Percentiles rank a stretch among this genome's conserved stretches.
phyloP scores from a whole-genome alignment of 2,113 vertebrate species.

The Eretmodus cyanostictus region DNA sequence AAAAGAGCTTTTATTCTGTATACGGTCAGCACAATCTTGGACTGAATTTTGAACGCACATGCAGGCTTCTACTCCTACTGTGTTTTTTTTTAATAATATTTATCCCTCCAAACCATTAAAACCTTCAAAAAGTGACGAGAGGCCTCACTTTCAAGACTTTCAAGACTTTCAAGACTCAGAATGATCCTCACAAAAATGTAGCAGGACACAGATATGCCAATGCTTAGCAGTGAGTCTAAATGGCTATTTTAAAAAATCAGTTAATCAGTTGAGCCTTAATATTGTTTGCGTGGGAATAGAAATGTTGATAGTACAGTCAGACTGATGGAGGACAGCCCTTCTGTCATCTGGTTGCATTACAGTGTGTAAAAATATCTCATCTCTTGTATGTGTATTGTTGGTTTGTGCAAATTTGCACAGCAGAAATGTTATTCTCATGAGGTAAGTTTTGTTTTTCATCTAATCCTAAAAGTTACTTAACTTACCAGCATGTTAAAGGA shows the following conservation, averaged over 20 bases:
- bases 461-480: not conserved
- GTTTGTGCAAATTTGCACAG: not conserved
- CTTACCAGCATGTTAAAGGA: not conserved
- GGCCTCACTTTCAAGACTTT: not conserved
- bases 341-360: not conserved
- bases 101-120: not conserved
- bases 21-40: not conserved
- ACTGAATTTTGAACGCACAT: not conserved
- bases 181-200: not conserved
- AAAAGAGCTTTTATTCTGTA: not conserved
- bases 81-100: fast-evolving
- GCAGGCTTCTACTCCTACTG: not conserved
- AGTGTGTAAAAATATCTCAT: not conserved
- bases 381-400: not conserved
- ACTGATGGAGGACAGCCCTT: not conserved
- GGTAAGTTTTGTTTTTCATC: not conserved
- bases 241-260: not conserved
- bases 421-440: not conserved
- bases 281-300: not conserved
- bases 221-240: not conserved
- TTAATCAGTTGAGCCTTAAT: not conserved
- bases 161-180: not conserved
- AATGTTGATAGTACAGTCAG: not conserved
- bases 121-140: not conserved
- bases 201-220: not conserved